phyloP scores from a whole-genome alignment of 1,140 invertebrate species.

The Frieseomelitta varia region DNA sequence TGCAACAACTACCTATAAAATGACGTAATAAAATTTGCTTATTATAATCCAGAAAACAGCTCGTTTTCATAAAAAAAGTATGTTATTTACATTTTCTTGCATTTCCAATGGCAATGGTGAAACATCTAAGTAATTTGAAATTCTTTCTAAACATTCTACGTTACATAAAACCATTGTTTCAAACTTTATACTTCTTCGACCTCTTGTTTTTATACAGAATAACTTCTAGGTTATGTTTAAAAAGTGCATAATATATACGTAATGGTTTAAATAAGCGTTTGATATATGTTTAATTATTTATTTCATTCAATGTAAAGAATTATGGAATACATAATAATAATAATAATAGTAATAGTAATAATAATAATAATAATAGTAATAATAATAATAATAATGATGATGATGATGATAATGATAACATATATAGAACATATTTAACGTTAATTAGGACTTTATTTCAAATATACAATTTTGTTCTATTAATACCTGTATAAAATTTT shows the following conservation, averaged over 20 bases:
- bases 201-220: background rate
- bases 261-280: background rate
- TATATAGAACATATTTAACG: slow-evolving; percentile 19
- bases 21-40: slow-evolving; percentile 17
- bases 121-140: slow-evolving; percentile 75
- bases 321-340: background rate
- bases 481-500: slow-evolving; percentile 64
- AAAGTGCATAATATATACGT: background rate
- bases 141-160: slow-evolving; percentile 73
- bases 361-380: too few species aligned
- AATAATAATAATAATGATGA: too few species aligned
- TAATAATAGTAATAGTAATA: too few species aligned
- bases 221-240: slow-evolving; percentile 36
- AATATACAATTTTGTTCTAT: slow-evolving; percentile 55
- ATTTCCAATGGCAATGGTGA: slow-evolving; percentile 67
- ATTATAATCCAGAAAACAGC: background rate
- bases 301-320: background rate
- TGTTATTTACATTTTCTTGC: slow-evolving; percentile 73
- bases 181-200: background rate
- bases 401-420: background rate
- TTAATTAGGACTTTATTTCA: slow-evolving; percentile 56
- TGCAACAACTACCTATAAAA: slow-evolving; percentile 67
- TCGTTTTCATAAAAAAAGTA: slow-evolving; percentile 31
- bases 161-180: slow-evolving; percentile 77
- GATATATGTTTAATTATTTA: background rate